Percentiles rank a stretch among this genome's conserved stretches.
Evolutionary conservation across 2,888 invertebrate genomes (phyloP).

Genomic region (Amblyteles armatorius): DNA sequence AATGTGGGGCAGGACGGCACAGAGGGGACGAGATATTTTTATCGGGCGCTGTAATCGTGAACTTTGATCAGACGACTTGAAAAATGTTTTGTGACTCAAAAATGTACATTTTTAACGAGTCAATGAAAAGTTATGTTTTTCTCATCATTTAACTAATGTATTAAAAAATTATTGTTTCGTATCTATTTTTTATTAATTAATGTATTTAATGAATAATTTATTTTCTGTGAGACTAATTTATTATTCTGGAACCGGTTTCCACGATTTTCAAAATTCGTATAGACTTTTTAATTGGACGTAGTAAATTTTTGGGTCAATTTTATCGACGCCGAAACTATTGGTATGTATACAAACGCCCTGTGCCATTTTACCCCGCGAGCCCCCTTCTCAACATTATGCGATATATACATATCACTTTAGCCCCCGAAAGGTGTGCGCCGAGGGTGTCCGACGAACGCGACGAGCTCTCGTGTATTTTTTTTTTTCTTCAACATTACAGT

Average conservation of each 20-base stretch:
- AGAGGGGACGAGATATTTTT: neutral
- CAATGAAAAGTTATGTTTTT: too few relatives aligned
- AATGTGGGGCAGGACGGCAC: neutral
- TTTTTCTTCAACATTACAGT: neutral
- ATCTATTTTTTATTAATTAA: too few relatives aligned
- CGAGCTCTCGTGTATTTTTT: conserved; percentile 8
- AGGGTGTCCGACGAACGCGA: conserved; percentile 39
- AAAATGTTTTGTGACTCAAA: too few relatives aligned
- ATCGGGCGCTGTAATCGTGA: neutral
- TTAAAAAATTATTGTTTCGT: too few relatives aligned
- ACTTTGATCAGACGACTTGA: neutral
- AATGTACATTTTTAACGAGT: too few relatives aligned
- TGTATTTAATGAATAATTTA: neutral
- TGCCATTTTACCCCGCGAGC: neutral
- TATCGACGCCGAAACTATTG: neutral
- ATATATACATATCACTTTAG: neutral
- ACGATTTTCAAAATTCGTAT: neutral
- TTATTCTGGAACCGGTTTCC: neutral
- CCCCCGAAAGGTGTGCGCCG: conserved; percentile 15
- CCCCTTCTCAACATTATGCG: neutral
- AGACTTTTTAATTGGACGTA: neutral
- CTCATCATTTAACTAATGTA: too few relatives aligned
- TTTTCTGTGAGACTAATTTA: neutral
- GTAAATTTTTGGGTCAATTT: neutral
- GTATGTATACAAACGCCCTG: neutral